phyloP scores from a whole-genome alignment of 2,113 vertebrate species.

The Coryphaenoides rupestris region DNA sequence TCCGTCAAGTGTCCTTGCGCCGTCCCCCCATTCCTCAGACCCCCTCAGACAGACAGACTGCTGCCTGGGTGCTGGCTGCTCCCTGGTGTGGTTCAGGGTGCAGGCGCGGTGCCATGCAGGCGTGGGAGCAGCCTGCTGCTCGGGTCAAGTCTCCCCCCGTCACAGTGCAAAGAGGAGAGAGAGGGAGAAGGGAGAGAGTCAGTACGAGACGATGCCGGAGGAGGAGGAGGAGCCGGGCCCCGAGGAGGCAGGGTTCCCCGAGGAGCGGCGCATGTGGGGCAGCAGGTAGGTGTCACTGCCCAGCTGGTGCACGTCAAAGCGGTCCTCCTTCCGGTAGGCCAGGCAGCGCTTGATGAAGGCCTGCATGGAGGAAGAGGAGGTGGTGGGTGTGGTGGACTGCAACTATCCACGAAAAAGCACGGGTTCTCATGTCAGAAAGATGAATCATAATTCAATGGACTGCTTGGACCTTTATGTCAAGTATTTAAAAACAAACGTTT shows the following conservation, averaged over 20 bases:
- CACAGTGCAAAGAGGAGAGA: slow-evolving; percentile 39
- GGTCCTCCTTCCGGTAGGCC: slow-evolving; percentile 97
- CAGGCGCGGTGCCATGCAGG: slow-evolving; percentile 25
- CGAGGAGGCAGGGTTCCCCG: slow-evolving; percentile 89
- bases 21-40: slow-evolving; percentile 24
- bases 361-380: slow-evolving; percentile 58
- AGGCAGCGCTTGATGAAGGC: slow-evolving; percentile 96
- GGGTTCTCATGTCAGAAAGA: too few species aligned
- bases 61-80: too few species aligned
- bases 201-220: slow-evolving; percentile 93
- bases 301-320: slow-evolving; percentile 93
- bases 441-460: too few species aligned
- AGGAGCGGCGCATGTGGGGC: slow-evolving; percentile 98
- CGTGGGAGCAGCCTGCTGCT: slow-evolving; percentile 52
- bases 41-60: neutral
- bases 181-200: too few species aligned
- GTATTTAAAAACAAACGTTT: too few species aligned
- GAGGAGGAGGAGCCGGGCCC: slow-evolving; percentile 86
- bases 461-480: too few species aligned
- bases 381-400: too few species aligned
- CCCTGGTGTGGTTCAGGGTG: too few species aligned
- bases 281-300: slow-evolving; percentile 95
- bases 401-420: neutral
- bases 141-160: too few species aligned
- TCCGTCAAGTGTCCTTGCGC: too few species aligned